Base-by-base conservation (phyloP, 2,797 vertebrate species). In the Semaprochilodus insignis region DNA sequence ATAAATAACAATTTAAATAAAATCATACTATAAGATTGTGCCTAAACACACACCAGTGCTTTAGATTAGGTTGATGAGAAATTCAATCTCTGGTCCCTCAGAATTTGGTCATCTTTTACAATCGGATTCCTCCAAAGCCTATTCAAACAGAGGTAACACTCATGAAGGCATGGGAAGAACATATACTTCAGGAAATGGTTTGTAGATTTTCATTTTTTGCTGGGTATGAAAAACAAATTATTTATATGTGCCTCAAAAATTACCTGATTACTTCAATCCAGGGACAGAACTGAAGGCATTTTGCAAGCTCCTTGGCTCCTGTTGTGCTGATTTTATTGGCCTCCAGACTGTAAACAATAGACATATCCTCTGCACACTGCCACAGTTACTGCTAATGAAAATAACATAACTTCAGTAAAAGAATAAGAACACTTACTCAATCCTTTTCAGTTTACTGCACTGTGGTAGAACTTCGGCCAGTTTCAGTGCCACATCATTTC, bases 91-190 rank as follows among this genome's bases (percentile, higher is more conserved):
- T 90, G 87, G 77, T 98, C 97, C 85, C 86, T 93, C 75, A 86
- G 89, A 23, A 85, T 88, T 34, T 96, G 91, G 0, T 89, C 81
- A 7, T 10, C 70, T 0, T 48, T 15, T 2, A 88, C 65, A 54
- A 97, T 85, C 0, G 66, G 90, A 86, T 98, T 99, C 66, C 86
- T 94, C 97, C 97, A 98, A 75, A 98, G 89, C 87, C 97, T 99
- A 80, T 14, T 76, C 85, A 11, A 52, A 90, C 77, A 88, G 81
- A 85, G 51, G 89, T 27, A 5, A 75, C 34, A 69, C 19, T 10
- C 11, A 69, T 48, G 44, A 48, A 13, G 21, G 66, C 62, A 69
- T 13, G 19, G 7, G 21, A 8, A n/a, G n/a, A 70, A 14, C 67
- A 70, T 48, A 21, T 70, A 8, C 21, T n/a, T 36, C 19, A 25